phyloP scores from a whole-genome alignment of 1,140 invertebrate genomes.

The Halotydeus destructor region DNA sequence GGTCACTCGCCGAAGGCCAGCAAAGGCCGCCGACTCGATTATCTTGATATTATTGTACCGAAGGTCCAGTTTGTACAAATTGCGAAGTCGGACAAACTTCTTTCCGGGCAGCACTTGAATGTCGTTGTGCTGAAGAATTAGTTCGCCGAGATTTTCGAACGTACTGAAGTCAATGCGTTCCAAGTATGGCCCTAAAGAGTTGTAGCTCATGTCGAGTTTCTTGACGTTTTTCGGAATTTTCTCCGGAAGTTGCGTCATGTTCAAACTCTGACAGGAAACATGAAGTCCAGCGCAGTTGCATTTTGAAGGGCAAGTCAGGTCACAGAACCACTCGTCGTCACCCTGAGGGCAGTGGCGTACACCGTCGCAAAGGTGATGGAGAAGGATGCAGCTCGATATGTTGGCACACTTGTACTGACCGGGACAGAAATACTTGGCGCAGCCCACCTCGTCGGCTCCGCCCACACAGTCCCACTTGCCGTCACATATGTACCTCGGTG shows the following conservation, averaged over 20 bases:
- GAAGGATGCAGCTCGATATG: slow-evolving; percentile 17
- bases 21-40: slow-evolving; percentile 17
- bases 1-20: slow-evolving; percentile 15
- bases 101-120: slow-evolving; percentile 16
- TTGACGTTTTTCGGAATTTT: slow-evolving; percentile 13
- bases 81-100: slow-evolving; percentile 18
- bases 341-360: slow-evolving; percentile 18
- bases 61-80: slow-evolving; percentile 20
- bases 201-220: slow-evolving; percentile 19
- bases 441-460: slow-evolving; percentile 21
- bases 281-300: slow-evolving; percentile 17
- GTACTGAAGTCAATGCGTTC: slow-evolving; percentile 12
- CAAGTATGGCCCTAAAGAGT: slow-evolving; percentile 13
- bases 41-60: slow-evolving; percentile 16
- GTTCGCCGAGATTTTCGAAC: slow-evolving; percentile 16
- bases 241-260: slow-evolving; percentile 10
- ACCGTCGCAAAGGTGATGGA: slow-evolving; percentile 19
- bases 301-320: slow-evolving; percentile 16
- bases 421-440: slow-evolving; percentile 19
- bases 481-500: slow-evolving; percentile 21
- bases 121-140: slow-evolving; percentile 19
- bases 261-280: slow-evolving; percentile 14
- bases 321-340: slow-evolving; percentile 20
- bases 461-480: slow-evolving; percentile 22
- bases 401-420: slow-evolving; percentile 20